A percentile compares a stretch with the other conserved stretches of the same genome.
phyloP scores from a whole-genome alignment of 1,140 invertebrate genomes.

The Cepaea nemoralis region DNA sequence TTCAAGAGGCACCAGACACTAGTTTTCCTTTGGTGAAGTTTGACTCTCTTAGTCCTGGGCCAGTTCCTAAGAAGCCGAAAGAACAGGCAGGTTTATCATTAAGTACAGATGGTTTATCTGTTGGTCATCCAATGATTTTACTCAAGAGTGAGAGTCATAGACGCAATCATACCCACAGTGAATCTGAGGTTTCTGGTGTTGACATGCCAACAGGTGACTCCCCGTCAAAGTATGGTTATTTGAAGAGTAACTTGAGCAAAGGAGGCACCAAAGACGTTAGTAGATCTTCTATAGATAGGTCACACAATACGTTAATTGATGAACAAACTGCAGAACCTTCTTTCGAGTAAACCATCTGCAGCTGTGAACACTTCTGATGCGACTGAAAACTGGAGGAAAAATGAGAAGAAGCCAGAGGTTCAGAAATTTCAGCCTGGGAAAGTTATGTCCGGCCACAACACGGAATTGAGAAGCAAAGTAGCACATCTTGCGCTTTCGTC shows the following conservation, averaged over 20 bases:
- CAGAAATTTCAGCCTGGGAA: background rate
- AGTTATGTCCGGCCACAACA: background rate
- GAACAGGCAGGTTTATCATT: background rate
- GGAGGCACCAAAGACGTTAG: background rate
- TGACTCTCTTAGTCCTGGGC: background rate
- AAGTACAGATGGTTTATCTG: background rate
- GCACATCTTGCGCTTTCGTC: background rate
- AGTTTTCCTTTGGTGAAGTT: background rate
- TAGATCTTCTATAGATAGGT: background rate
- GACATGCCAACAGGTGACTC: background rate
- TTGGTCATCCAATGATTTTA: background rate
- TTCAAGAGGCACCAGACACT: background rate
- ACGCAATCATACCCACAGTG: background rate
- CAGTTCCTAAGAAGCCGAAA: background rate
- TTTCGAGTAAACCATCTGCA: background rate
- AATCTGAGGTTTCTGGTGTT: background rate
- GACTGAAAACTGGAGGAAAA: background rate
- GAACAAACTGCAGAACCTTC: background rate
- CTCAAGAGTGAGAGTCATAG: background rate
- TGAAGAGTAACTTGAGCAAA: background rate
- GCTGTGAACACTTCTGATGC: background rate
- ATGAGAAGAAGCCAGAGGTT: background rate
- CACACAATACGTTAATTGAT: background rate
- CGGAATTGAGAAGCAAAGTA: background rate
- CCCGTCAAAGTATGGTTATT: background rate